These are phyloP conservation scores for Serilophus lunatus DNA, from an alignment of 2,113 vertebrate species.

Conservation along the genomic window DNA sequence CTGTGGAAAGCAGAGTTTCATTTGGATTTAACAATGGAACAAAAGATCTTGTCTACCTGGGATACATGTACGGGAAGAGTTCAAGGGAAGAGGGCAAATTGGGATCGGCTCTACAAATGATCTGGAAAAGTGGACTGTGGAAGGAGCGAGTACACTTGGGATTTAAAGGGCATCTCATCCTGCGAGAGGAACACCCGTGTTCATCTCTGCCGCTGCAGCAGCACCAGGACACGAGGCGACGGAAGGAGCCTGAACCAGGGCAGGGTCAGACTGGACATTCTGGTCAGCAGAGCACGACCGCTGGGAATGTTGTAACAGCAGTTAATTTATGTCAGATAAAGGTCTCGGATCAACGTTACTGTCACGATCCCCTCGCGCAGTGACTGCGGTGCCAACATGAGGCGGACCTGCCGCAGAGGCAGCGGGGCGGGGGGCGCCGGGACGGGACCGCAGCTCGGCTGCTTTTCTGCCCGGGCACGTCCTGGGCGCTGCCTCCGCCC, in stretches of 20 bases:
- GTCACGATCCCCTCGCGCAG: too few relatives aligned
- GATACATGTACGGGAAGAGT: not conserved
- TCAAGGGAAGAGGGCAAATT: not conserved
- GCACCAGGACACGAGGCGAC: not conserved
- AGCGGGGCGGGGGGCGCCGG: too few relatives aligned
- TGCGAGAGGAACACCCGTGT: not conserved
- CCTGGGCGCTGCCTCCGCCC: too few relatives aligned
- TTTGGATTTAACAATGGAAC: not conserved
- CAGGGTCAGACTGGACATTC: not conserved
- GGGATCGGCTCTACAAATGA: not conserved
- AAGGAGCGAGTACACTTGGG: not conserved
- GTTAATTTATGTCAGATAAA: not conserved
- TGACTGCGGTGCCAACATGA: too few relatives aligned
- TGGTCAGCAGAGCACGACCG: accelerated
- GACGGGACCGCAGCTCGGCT: too few relatives aligned
- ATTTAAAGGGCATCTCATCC: not conserved
- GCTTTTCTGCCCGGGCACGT: too few relatives aligned
- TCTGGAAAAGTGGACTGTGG: not conserved
- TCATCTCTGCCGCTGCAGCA: not conserved
- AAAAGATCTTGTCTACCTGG: not conserved
- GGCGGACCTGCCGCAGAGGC: too few relatives aligned
- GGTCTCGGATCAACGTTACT: not conserved
- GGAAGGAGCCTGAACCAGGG: not conserved
- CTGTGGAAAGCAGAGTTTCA: not conserved
- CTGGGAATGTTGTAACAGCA: not conserved